Conservation (phyloP, 37 sponge, comb jelly and placozoan species). For the Ephydatia muelleri region DNA sequence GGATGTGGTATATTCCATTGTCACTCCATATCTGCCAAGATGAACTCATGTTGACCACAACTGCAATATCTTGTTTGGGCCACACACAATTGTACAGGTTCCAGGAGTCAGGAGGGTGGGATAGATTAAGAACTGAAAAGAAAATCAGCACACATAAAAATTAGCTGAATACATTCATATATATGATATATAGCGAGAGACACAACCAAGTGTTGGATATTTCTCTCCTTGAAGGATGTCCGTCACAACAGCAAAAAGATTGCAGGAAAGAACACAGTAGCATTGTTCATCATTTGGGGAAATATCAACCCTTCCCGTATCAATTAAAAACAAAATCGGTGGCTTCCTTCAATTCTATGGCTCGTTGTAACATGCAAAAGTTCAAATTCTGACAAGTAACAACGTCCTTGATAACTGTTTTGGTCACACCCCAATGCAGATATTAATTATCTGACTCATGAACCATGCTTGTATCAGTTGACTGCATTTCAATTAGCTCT, state of each 20-base stretch:
- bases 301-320: not conserved
- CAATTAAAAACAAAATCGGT: not conserved
- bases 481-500: not conserved
- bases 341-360: not conserved
- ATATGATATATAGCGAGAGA: too few species aligned
- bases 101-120: too few species aligned
- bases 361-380: not conserved
- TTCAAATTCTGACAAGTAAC: not conserved
- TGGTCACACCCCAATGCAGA: not conserved
- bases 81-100: too few species aligned
- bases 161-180: too few species aligned
- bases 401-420: not conserved
- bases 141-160: too few species aligned
- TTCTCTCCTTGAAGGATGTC: conserved; percentile 1
- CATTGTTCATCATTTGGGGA: not conserved
- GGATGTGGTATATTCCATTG: too few species aligned
- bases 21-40: too few species aligned
- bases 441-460: not conserved
- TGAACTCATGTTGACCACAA: too few species aligned
- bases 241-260: not conserved
- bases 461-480: not conserved
- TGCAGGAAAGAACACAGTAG: not conserved
- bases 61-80: too few species aligned
- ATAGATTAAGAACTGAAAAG: too few species aligned
- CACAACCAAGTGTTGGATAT: too few species aligned